A percentile compares a stretch with the other conserved stretches of the same genome.
phyloP scores from a whole-genome alignment of 2,797 vertebrate species.

The Peromyscus eremicus region DNA sequence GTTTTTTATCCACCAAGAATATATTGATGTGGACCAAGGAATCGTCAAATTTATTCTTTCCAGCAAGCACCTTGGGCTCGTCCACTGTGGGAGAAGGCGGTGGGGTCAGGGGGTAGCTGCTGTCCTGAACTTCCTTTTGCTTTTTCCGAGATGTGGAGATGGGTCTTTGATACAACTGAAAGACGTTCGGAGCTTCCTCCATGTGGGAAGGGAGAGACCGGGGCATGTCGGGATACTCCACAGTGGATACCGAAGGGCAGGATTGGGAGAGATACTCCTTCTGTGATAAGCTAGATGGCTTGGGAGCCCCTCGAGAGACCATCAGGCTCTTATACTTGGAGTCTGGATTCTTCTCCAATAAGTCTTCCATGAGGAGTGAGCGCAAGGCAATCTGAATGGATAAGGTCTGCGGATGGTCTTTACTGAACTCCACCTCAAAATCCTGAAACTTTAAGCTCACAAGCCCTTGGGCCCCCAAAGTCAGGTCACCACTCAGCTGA shows the following conservation, averaged over 20 bases:
- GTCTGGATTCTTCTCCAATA: slow-evolving; percentile 95
- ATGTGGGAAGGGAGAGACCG: slow-evolving; percentile 97
- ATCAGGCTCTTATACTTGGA: slow-evolving; percentile 98
- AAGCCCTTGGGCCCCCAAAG: slow-evolving; percentile 95
- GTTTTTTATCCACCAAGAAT: slow-evolving; percentile 96
- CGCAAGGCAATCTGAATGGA: slow-evolving; percentile 95
- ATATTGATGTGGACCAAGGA: slow-evolving; percentile 97
- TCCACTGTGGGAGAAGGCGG: slow-evolving; percentile 95
- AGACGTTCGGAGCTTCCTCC: slow-evolving; percentile 98
- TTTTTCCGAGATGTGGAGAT: slow-evolving; percentile 91
- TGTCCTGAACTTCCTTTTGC: slow-evolving; percentile 88
- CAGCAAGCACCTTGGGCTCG: slow-evolving; percentile 84
- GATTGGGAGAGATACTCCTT: slow-evolving; percentile 99
- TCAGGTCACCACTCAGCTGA: slow-evolving; percentile 95
- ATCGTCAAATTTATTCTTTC: slow-evolving; percentile 94
- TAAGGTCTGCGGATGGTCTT: slow-evolving; percentile 95
- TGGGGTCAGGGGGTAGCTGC: slow-evolving; percentile 94
- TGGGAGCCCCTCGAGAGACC: slow-evolving; percentile 97
- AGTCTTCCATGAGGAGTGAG: slow-evolving; percentile 98
- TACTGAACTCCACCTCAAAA: slow-evolving; percentile 95
- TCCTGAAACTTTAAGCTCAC: slow-evolving; percentile 98
- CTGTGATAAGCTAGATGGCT: slow-evolving; percentile 93
- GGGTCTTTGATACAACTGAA: slow-evolving; percentile 97
- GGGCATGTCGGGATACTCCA: slow-evolving; percentile 96
- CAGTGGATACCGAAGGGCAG: slow-evolving; percentile 94